phyloP scores from a whole-genome alignment of 2,888 invertebrate genomes.

The Pinctada fucata region DNA sequence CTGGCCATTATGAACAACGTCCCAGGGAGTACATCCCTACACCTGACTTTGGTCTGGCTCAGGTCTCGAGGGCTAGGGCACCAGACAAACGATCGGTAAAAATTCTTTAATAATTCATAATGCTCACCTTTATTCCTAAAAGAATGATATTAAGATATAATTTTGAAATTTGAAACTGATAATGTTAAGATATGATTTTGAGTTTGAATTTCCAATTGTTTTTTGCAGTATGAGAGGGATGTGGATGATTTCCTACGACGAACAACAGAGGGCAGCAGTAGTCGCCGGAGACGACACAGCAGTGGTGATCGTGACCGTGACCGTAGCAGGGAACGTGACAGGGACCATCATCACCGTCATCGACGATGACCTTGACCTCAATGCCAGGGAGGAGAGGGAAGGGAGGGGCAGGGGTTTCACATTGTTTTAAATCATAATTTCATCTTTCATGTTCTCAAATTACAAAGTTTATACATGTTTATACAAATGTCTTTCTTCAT shows the following conservation, averaged over 20 bases:
- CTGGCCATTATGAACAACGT: constrained; percentile 85
- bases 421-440: too few relatives aligned
- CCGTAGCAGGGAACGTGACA: constrained; percentile 55
- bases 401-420: too few relatives aligned
- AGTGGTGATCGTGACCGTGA: constrained; percentile 61
- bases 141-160: too few relatives aligned
- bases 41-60: constrained; percentile 50
- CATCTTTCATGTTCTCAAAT: too few relatives aligned
- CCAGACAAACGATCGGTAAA: constrained; percentile 63
- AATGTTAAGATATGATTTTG: too few relatives aligned
- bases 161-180: not conserved
- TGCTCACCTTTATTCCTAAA: too few relatives aligned
- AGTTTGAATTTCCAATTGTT: too few relatives aligned
- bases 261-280: constrained; percentile 77
- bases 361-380: not conserved
- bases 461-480: too few relatives aligned
- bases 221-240: constrained; percentile 86
- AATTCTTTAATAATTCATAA: not conserved
- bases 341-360: constrained; percentile 32
- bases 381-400: too few relatives aligned
- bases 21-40: constrained; percentile 82
- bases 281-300: constrained; percentile 50
- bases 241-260: constrained; percentile 92
- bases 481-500: too few relatives aligned
- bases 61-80: constrained; percentile 44